phyloP scores from a whole-genome alignment of 92 coral and sea anemone species.

The Palythoa heliodiscus region DNA sequence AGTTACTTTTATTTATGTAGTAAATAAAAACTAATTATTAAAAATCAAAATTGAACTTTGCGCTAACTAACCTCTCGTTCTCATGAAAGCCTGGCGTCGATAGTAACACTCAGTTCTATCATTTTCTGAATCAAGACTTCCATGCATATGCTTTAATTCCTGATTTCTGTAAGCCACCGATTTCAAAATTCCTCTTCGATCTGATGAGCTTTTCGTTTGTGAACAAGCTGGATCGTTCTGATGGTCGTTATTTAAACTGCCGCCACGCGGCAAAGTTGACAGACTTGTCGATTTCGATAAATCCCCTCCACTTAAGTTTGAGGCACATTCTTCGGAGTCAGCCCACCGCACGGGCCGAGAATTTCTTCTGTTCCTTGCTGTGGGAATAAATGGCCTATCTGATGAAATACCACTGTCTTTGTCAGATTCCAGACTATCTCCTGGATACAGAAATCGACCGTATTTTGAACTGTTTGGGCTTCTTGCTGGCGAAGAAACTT shows the following conservation, averaged over 20 bases:
- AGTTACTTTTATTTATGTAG: neutral
- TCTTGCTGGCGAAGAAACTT: slow-evolving; percentile 54
- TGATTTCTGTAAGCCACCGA: slow-evolving; percentile 89
- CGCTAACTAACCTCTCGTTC: slow-evolving; percentile 29
- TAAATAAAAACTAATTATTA: neutral
- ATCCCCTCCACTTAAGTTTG: slow-evolving; percentile 4
- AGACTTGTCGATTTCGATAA: slow-evolving; percentile 64
- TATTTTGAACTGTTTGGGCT: slow-evolving; percentile 18
- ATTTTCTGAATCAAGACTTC: slow-evolving; percentile 63
- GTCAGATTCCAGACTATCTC: slow-evolving; percentile 89
- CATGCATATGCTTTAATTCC: slow-evolving; percentile 61
- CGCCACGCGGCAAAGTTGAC: slow-evolving; percentile 51
- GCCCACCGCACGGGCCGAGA: slow-evolving; percentile 53
- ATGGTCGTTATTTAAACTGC: slow-evolving; percentile 28
- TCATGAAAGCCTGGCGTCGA: slow-evolving; percentile 34
- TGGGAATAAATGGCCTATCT: slow-evolving; percentile 73
- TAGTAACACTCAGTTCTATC: slow-evolving; percentile 23
- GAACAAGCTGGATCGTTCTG: slow-evolving; percentile 10
- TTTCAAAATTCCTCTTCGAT: slow-evolving; percentile 84
- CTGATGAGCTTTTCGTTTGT: slow-evolving; percentile 27
- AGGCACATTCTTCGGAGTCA: slow-evolving; percentile 28
- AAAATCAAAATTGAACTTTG: slow-evolving; percentile 3
- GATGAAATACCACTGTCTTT: slow-evolving; percentile 90
- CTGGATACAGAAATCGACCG: slow-evolving; percentile 71
- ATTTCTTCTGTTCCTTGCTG: slow-evolving; percentile 24